A percentile compares a stretch with the other conserved stretches of the same genome.
These are phyloP conservation scores for Martes martes DNA, from an alignment of 2,113 vertebrate genomes.

Conservation along the genomic window DNA sequence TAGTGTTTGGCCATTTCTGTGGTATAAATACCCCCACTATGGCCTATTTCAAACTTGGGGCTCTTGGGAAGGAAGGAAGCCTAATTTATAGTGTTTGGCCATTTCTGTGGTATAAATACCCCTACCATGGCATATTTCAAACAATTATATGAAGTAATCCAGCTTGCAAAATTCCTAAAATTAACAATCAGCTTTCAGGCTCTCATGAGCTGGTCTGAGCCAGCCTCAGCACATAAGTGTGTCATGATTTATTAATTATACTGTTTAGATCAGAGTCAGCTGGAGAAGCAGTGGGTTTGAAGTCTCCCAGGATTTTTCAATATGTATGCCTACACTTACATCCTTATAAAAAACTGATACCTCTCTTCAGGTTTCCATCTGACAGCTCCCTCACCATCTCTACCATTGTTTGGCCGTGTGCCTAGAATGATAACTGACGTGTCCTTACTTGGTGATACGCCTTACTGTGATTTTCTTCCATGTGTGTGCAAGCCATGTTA, in stretches of 20 bases:
- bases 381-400: background rate
- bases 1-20: background rate
- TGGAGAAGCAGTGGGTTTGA: background rate
- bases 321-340: background rate
- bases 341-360: background rate
- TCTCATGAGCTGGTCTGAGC: background rate
- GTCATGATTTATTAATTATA: background rate
- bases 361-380: background rate
- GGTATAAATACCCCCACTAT: background rate
- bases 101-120: conserved; percentile 19
- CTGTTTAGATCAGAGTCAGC: background rate
- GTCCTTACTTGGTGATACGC: background rate
- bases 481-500: background rate
- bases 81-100: background rate
- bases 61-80: background rate
- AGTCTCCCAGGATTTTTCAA: background rate
- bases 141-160: background rate
- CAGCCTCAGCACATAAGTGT: background rate
- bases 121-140: background rate
- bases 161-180: background rate
- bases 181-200: background rate
- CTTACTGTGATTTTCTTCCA: background rate
- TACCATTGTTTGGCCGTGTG: background rate
- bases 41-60: background rate
- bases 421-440: background rate